Evolutionary conservation across 2,888 invertebrate genomes (phyloP).

Genomic region (Zele albiditarsus): DNA sequence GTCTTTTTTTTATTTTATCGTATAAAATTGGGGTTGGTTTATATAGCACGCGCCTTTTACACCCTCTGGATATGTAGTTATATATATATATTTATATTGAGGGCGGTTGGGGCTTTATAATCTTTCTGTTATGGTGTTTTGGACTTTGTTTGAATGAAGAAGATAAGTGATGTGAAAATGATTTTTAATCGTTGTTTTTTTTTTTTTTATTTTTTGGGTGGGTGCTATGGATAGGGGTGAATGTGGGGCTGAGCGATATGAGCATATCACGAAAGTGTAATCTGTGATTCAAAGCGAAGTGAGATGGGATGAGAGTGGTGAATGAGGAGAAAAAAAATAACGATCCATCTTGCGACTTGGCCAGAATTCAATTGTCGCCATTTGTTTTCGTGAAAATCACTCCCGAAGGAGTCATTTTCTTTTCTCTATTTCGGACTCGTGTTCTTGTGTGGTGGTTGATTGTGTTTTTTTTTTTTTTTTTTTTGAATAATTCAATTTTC

Average conservation of each 20-base stretch:
- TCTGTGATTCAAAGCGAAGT: slow-evolving; percentile 70
- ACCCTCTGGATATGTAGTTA: slow-evolving; percentile 40
- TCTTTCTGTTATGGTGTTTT: slow-evolving; percentile 42
- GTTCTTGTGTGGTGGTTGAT: slow-evolving; percentile 42
- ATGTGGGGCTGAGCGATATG: slow-evolving; percentile 28
- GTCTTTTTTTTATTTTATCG: background rate
- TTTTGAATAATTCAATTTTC: background rate
- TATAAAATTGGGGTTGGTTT: background rate
- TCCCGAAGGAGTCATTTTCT: slow-evolving; percentile 62
- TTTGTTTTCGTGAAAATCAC: slow-evolving; percentile 70
- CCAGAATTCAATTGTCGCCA: slow-evolving; percentile 71
- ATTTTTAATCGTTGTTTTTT: background rate
- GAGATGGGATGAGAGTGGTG: background rate
- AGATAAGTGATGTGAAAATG: no score
- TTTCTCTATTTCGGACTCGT: slow-evolving; percentile 8
- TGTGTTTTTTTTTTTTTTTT: background rate
- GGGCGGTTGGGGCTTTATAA: slow-evolving; percentile 57
- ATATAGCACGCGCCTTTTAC: background rate
- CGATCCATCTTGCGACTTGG: slow-evolving; percentile 71
- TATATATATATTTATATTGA: slow-evolving; percentile 40
- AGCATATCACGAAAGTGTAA: slow-evolving; percentile 58
- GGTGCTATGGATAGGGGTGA: slow-evolving; percentile 14
- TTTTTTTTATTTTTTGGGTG: slow-evolving; percentile 8
- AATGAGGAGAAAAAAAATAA: slow-evolving; percentile 40
- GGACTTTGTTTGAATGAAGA: no score